Percentiles rank a stretch among this genome's conserved stretches.
phyloP scores from a whole-genome alignment of 30 jellyfish, hydroid and myxozoan species.

The Aurelia coerulea region DNA sequence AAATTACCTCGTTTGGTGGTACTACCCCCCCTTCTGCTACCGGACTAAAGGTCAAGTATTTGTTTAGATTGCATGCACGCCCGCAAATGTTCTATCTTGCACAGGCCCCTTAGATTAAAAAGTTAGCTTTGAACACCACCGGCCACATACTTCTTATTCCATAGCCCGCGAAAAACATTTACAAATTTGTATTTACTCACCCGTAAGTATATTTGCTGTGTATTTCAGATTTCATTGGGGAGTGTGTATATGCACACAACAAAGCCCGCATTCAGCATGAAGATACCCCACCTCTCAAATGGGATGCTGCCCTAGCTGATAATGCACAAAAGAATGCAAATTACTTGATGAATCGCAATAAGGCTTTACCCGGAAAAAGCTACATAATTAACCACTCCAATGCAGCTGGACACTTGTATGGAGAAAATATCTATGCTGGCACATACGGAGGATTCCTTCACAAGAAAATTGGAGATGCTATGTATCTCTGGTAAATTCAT shows the following conservation, averaged over 20 bases:
- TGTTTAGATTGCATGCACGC: too few relatives aligned
- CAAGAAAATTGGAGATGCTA: slow-evolving; percentile 31
- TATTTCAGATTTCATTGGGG: slow-evolving; percentile 17
- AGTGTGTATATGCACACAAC: slow-evolving; percentile 49
- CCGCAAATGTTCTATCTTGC: too few relatives aligned
- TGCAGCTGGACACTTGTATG: slow-evolving; percentile 19
- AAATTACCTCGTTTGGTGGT: too few relatives aligned
- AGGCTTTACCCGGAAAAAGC: neutral
- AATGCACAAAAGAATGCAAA: slow-evolving; percentile 14
- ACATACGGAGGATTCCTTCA: slow-evolving; percentile 14
- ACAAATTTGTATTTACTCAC: too few relatives aligned
- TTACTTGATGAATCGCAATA: neutral
- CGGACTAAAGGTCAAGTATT: too few relatives aligned
- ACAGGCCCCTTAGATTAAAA: too few relatives aligned
- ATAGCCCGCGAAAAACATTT: too few relatives aligned
- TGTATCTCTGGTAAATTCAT: slow-evolving; percentile 26
- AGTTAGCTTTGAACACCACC: too few relatives aligned
- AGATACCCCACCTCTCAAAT: slow-evolving; percentile 25
- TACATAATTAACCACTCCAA: slow-evolving; percentile 18
- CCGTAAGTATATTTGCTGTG: too few relatives aligned
- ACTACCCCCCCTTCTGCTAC: too few relatives aligned
- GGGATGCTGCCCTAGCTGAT: slow-evolving; percentile 35
- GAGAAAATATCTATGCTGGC: slow-evolving; percentile 30
- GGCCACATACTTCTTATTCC: too few relatives aligned
- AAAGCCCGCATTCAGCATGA: slow-evolving; percentile 51